Evolutionary conservation across 2,113 vertebrate species (phyloP), one percentile per base, ranked within the genome.

Genomic region (Labrus mixtus): DNA sequence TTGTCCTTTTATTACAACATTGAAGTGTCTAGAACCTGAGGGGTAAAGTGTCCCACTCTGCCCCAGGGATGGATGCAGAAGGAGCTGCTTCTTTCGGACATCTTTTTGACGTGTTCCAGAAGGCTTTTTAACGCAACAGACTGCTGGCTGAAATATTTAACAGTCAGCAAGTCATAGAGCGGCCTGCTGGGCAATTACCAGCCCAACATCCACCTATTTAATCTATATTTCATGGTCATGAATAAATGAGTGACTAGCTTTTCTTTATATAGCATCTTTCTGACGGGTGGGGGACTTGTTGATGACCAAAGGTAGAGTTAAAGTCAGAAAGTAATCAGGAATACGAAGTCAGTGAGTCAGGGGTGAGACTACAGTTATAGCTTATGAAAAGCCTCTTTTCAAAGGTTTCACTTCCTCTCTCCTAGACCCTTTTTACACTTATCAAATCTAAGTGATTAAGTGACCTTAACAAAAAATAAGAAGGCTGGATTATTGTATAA

Each of bases 191-290:
- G 59, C 2, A 57, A 72, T 45, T 73, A 41, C 79, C 72, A 82
- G 60, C 16, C 79, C 59, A 81, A 66, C 83, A 83, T 68, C 58
- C 54, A 75, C 73, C 79, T 73, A 66, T 79, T 77, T 50, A 73
- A 82, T 90, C 57, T 72, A 92, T 87, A 85, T 91, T 86, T 90
- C 51, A 92, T 90, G 68, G 68, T 75, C 68, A 75, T 84, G 64
- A 90, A 82, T 85, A 79, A 79, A 77, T 76, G 60, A 78, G 69
- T 65, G 68, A 48, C 37, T 66, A 1, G 8, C 58, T 76, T 79
- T 78, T 71, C 74, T 84, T 90, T 84, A 85, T 82, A 76, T 76
- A 87, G 65, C 51, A 56, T 79, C 54, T 81, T 63, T 17, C 13
- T 39, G 39, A 48, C 0, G 15, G 67, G 58, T 71, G 57, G 63